Evolutionary conservation across 2,888 invertebrate genomes (phyloP).

Genomic region (Scaptomyza reducta): DNA sequence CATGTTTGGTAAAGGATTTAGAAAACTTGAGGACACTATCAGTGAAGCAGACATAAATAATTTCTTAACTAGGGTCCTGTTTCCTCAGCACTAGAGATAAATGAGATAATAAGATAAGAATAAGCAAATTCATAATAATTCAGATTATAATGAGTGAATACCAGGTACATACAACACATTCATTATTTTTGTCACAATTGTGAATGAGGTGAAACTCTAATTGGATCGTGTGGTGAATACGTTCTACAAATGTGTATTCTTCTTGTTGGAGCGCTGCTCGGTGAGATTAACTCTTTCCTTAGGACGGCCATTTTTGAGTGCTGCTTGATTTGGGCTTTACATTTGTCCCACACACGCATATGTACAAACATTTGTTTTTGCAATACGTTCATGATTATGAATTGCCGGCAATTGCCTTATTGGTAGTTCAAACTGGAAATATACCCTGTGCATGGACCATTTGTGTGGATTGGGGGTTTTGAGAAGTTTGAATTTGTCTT

Average conservation of each 20-base stretch:
- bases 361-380: neutral
- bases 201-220: neutral
- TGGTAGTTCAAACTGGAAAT: conserved; percentile 13
- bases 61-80: no score
- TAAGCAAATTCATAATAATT: no score
- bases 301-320: neutral
- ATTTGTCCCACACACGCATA: neutral
- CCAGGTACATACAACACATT: neutral
- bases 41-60: no score
- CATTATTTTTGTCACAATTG: neutral
- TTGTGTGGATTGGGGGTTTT: neutral
- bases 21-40: no score
- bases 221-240: conserved; percentile 1
- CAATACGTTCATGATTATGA: conserved; percentile 15
- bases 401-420: conserved; percentile 41
- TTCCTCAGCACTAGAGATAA: no score
- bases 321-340: neutral
- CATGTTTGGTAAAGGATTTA: neutral
- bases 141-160: no score
- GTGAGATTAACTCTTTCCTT: conserved; percentile 1
- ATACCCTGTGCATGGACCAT: neutral
- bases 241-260: conserved; percentile 9
- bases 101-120: no score
- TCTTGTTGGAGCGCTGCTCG: conserved; percentile 2
- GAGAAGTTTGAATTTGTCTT: neutral